Conservation (phyloP, 2,888 invertebrate species). For the Pterostichus niger region DNA sequence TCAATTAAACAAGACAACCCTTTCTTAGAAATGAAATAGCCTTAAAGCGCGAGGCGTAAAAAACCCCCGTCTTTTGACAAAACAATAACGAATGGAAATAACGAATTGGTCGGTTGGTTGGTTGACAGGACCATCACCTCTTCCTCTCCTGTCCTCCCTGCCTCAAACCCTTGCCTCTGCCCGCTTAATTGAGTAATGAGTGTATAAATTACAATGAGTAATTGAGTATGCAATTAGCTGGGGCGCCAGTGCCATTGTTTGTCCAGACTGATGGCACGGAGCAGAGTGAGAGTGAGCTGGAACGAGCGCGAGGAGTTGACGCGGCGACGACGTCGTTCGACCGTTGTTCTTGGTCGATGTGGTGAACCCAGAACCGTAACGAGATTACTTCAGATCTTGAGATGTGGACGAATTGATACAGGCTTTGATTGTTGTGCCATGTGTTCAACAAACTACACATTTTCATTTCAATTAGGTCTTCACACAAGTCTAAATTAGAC, state of each 20-base stretch:
- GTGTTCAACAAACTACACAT: too few species aligned
- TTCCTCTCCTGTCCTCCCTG: background rate
- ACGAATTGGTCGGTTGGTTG: conserved; percentile 3
- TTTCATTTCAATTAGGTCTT: too few species aligned
- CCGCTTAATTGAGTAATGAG: conserved; percentile 66
- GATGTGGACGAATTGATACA: background rate
- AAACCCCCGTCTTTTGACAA: conserved; percentile 33
- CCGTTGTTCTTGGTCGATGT: conserved; percentile 41
- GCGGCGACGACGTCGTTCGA: conserved; percentile 15
- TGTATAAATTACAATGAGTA: conserved; percentile 69
- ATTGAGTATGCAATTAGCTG: conserved; percentile 68
- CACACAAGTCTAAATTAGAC: too few species aligned
- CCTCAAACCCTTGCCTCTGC: background rate
- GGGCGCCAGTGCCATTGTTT: conserved; percentile 68
- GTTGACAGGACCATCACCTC: conserved; percentile 8
- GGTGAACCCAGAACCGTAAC: conserved; percentile 20
- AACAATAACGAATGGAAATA: conserved; percentile 52
- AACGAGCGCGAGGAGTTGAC: conserved; percentile 17
- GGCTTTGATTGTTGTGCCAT: background rate
- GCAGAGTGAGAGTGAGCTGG: too few species aligned
- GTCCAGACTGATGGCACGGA: conserved; percentile 66
- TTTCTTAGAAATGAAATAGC: background rate
- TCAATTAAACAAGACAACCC: background rate
- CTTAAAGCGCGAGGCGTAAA: background rate
- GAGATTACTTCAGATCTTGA: conserved; percentile 6